Evolutionary conservation across 2,888 invertebrate genomes (phyloP).

Genomic region (Frankliniella fusca): DNA sequence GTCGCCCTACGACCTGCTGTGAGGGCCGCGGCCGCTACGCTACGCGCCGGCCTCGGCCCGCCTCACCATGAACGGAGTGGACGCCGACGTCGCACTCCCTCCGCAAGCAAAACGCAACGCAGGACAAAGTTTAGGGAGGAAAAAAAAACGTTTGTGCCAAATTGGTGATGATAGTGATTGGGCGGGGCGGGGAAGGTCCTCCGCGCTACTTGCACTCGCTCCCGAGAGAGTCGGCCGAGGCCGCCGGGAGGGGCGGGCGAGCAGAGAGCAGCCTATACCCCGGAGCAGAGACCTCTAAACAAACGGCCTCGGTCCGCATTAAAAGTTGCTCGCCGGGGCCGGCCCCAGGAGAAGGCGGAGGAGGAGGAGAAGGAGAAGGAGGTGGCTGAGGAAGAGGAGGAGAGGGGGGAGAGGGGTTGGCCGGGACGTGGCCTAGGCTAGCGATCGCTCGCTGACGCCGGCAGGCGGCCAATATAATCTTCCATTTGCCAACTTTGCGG

Average conservation of each 20-base stretch:
- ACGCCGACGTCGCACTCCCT: too few species aligned
- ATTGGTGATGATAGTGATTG: neutral
- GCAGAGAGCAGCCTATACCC: neutral
- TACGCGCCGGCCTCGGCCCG: neutral
- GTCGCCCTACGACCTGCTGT: conserved; percentile 12
- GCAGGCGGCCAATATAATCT: too few species aligned
- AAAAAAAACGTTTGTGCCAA: neutral
- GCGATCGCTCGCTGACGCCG: conserved; percentile 8
- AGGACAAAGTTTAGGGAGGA: too few species aligned
- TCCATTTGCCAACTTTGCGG: conserved; percentile 3
- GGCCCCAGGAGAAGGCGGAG: neutral
- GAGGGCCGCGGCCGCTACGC: neutral
- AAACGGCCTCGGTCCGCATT: neutral
- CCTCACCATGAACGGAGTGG: neutral
- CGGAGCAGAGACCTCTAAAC: neutral
- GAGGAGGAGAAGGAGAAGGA: neutral
- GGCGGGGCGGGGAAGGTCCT: neutral
- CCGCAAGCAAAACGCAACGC: too few species aligned
- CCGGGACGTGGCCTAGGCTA: neutral
- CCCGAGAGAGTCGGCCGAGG: neutral
- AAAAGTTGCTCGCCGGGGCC: neutral
- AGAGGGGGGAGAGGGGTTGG: neutral
- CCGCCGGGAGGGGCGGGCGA: neutral
- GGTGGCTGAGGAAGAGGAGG: neutral
- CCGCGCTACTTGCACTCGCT: neutral